phyloP scores from a whole-genome alignment of 2,888 invertebrate species.

The Oligia fasciuncula region DNA sequence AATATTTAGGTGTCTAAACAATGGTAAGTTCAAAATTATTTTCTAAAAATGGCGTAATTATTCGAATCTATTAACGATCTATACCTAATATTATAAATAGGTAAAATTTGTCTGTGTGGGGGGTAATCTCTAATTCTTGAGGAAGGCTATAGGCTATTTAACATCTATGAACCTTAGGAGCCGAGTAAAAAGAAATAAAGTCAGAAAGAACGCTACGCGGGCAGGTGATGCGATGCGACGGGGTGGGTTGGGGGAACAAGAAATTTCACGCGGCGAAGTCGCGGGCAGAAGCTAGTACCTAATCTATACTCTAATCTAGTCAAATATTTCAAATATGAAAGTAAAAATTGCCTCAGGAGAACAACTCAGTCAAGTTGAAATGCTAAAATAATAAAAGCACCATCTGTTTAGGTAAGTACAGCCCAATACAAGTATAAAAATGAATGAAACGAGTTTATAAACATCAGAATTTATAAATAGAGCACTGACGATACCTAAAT shows the following conservation, averaged over 20 bases:
- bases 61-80: no score
- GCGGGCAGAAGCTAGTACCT: not conserved
- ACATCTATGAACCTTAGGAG: not conserved
- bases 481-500: conserved; percentile 50
- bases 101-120: no score
- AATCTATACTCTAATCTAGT: not conserved
- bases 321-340: conserved; percentile 10
- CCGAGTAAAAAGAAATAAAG: not conserved
- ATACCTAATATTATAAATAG: no score
- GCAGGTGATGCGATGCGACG: not conserved
- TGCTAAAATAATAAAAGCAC: conserved; percentile 15
- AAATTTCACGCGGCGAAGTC: not conserved
- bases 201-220: no score
- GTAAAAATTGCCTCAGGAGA: not conserved
- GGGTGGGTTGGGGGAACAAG: not conserved
- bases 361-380: conserved; percentile 16
- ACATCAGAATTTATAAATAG: conserved; percentile 61
- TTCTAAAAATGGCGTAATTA: not conserved
- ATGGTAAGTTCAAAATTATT: not conserved
- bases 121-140: not conserved
- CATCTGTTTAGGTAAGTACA: conserved; percentile 28
- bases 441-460: conserved; percentile 65
- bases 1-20: conserved; percentile 5
- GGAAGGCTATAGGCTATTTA: not conserved
- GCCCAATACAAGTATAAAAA: conserved; percentile 47